Evolutionary conservation across 2,113 vertebrate species (phyloP).

Genomic region (Hyperopisus bebe): DNA sequence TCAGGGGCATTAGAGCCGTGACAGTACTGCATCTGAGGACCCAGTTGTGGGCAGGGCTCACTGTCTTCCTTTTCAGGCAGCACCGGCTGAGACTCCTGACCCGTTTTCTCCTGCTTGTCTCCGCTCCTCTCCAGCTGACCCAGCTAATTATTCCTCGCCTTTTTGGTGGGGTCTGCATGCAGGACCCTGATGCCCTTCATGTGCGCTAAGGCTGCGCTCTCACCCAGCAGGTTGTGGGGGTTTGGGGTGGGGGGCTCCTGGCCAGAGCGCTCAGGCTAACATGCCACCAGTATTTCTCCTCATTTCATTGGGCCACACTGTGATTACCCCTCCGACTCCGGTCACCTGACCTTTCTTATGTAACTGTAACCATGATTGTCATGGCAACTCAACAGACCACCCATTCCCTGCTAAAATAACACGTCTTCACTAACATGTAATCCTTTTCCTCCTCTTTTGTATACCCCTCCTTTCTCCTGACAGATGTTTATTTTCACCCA

Average conservation of each 20-base stretch:
- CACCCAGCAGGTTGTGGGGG: background rate
- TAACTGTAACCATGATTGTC: background rate
- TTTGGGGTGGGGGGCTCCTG: background rate
- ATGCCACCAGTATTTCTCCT: background rate
- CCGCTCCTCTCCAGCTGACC: background rate
- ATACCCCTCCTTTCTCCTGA: background rate
- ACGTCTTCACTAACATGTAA: constrained; percentile 1
- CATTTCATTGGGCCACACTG: background rate
- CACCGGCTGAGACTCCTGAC: background rate
- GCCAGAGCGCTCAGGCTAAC: background rate
- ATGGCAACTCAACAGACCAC: constrained; percentile 8
- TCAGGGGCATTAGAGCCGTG: constrained; percentile 49
- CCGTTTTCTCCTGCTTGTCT: background rate
- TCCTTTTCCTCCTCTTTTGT: background rate
- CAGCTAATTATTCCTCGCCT: background rate
- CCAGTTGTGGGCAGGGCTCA: constrained; percentile 23
- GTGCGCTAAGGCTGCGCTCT: background rate
- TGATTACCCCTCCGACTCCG: no score
- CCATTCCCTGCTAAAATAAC: background rate
- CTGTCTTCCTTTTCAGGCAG: constrained; percentile 28
- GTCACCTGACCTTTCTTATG: constrained; percentile 5
- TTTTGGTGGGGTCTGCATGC: background rate
- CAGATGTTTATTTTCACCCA: background rate
- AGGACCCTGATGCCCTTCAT: background rate
- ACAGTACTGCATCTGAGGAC: constrained; percentile 55